A percentile compares a stretch with the other conserved stretches of the same genome.
Evolutionary conservation across 1,140 invertebrate genomes (phyloP).

Genomic region (Papilio machaon): DNA sequence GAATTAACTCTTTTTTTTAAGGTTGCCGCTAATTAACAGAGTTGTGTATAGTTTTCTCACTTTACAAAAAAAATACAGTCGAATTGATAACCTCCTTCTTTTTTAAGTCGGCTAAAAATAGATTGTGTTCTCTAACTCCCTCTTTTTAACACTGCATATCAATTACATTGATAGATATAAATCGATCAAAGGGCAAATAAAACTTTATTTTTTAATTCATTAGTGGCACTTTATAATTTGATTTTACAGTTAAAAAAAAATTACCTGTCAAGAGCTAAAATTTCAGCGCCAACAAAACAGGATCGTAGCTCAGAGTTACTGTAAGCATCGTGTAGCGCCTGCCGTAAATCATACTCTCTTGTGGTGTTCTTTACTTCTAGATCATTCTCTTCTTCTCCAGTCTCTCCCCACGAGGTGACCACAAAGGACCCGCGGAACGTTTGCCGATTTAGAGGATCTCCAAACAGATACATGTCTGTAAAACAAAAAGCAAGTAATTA

Average conservation of each 20-base stretch:
- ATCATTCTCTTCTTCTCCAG: conserved; percentile 70
- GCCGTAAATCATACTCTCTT: conserved; percentile 86
- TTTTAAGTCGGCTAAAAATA: too few species aligned
- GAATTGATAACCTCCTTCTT: too few species aligned
- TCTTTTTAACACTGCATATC: too few species aligned
- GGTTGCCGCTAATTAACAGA: neutral
- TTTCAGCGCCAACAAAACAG: conserved; percentile 86
- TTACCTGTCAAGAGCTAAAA: conserved; percentile 91
- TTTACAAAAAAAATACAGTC: too few species aligned
- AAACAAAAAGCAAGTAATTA: conserved; percentile 49
- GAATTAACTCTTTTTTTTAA: neutral
- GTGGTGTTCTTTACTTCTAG: conserved; percentile 57
- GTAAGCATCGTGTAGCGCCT: conserved; percentile 89
- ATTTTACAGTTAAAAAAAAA: conserved; percentile 14
- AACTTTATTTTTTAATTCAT: neutral
- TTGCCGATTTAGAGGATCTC: conserved; percentile 89
- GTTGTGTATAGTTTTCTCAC: too few species aligned
- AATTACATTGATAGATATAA: neutral
- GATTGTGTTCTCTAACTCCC: too few species aligned
- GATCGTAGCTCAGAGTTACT: conserved; percentile 86
- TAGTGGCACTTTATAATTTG: too few species aligned
- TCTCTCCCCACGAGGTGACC: conserved; percentile 83
- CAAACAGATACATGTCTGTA: conserved; percentile 90
- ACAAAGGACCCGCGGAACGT: conserved; percentile 90
- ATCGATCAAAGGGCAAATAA: neutral